Evolutionary conservation across 64 coral and sea anemone species (phyloP).

Genomic region (Dendrophyllia cribrosa): DNA sequence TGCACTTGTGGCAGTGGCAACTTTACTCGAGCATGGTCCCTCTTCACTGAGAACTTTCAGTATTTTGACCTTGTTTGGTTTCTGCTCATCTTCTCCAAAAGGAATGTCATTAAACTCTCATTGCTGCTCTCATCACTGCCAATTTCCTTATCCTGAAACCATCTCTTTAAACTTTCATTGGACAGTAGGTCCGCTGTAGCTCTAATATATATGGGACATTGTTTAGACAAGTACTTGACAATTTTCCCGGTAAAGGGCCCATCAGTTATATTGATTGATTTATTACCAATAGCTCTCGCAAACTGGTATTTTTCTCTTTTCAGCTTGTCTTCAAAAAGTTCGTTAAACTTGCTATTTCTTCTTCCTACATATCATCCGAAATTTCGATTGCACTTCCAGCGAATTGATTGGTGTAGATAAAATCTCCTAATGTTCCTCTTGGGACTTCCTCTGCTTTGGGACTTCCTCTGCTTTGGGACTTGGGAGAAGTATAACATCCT

Average conservation of each 20-base stretch:
- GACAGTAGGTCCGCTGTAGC: conserved; percentile 4
- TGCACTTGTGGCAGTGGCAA: too few species aligned
- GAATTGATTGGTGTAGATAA: conserved; percentile 52
- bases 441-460: conserved; percentile 62
- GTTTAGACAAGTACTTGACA: conserved; percentile 47
- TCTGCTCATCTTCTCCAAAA: too few species aligned
- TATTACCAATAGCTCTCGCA: conserved; percentile 24
- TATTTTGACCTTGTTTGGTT: too few species aligned
- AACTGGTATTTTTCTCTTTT: too few species aligned
- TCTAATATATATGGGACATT: conserved; percentile 64
- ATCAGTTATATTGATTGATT: neutral
- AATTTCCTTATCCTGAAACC: neutral
- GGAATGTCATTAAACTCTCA: neutral
- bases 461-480: conserved; percentile 57
- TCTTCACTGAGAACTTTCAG: too few species aligned
- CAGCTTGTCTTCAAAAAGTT: too few species aligned
- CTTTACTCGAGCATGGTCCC: too few species aligned
- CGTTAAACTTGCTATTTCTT: conserved; percentile 47
- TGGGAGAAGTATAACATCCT: conserved; percentile 56
- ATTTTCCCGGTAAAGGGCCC: conserved; percentile 53
- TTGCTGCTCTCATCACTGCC: neutral
- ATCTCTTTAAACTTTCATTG: conserved; percentile 18
- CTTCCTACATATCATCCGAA: conserved; percentile 51
- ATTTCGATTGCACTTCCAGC: conserved; percentile 47
- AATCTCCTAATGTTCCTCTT: conserved; percentile 38